These are phyloP conservation scores for Trochalopteron elliotii DNA, from an alignment of 2,113 vertebrate species.

Conservation along the genomic window DNA sequence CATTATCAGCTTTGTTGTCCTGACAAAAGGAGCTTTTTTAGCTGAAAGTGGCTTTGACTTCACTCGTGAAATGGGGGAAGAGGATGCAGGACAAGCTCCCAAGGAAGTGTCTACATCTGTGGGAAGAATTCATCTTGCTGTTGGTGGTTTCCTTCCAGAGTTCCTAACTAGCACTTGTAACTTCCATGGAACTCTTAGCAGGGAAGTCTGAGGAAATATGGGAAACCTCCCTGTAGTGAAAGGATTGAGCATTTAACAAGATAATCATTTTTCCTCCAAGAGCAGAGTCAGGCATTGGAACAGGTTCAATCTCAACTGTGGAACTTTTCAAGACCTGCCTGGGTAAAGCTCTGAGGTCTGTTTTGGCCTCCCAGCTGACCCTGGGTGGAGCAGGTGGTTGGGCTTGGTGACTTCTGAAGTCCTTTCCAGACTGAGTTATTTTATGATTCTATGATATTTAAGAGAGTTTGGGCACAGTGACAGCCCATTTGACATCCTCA, in stretches of 20 bases:
- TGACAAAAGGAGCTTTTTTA: neutral
- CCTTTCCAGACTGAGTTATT: neutral
- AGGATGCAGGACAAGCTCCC: neutral
- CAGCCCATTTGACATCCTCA: neutral
- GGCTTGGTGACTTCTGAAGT: neutral
- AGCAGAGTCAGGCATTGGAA: neutral
- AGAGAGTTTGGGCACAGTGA: neutral
- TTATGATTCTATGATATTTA: neutral
- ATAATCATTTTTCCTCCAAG: neutral
- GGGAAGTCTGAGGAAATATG: neutral
- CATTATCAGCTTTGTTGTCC: rapidly evolving
- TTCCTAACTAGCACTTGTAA: neutral
- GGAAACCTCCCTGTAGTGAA: neutral
- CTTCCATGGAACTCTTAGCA: neutral
- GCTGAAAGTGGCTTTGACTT: neutral
- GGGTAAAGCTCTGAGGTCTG: neutral
- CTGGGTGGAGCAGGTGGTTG: neutral
- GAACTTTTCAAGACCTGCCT: neutral
- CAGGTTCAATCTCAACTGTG: neutral
- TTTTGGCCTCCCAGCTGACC: neutral
- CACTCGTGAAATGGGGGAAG: neutral
- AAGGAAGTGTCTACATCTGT: neutral
- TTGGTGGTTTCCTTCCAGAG: neutral
- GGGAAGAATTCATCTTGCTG: neutral
- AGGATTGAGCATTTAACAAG: neutral